phyloP scores from a whole-genome alignment of 2,888 invertebrate species.

The Leucophora obtusa region DNA sequence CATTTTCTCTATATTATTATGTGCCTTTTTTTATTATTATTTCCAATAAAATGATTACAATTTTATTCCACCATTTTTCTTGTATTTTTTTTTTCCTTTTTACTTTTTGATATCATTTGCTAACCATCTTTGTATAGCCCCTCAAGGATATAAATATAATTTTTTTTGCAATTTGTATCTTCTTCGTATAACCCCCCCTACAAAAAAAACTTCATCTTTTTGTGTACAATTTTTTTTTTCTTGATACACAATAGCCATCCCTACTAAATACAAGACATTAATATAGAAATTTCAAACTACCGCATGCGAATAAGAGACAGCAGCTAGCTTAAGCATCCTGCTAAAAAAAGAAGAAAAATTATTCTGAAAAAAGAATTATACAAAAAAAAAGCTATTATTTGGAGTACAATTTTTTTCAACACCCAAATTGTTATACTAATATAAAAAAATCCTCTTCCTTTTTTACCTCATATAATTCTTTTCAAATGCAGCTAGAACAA shows the following conservation, averaged over 20 bases:
- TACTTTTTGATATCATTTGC: slow-evolving; percentile 46
- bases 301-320: slow-evolving; percentile 35
- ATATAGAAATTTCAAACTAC: slow-evolving; percentile 31
- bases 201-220: slow-evolving; percentile 34
- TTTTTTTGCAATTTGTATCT: slow-evolving; percentile 9
- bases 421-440: background rate
- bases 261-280: slow-evolving; percentile 52
- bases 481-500: background rate
- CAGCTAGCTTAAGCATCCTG: slow-evolving; percentile 3
- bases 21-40: slow-evolving; percentile 30
- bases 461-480: background rate
- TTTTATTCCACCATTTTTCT: slow-evolving; percentile 34
- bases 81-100: slow-evolving; percentile 16
- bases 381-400: slow-evolving; percentile 33
- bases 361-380: background rate
- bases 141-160: slow-evolving; percentile 50
- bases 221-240: background rate
- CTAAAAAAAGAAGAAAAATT: background rate
- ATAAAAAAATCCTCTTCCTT: background rate
- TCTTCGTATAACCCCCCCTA: slow-evolving; percentile 25
- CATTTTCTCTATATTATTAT: background rate
- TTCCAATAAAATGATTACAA: slow-evolving; percentile 50
- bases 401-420: slow-evolving; percentile 24
- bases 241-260: slow-evolving; percentile 48
- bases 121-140: slow-evolving; percentile 33